A percentile compares a stretch with the other conserved stretches of the same genome.
These are phyloP conservation scores for Mimumesa dahlbomi DNA, from an alignment of 2,888 invertebrate genomes.

Conservation along the genomic window DNA sequence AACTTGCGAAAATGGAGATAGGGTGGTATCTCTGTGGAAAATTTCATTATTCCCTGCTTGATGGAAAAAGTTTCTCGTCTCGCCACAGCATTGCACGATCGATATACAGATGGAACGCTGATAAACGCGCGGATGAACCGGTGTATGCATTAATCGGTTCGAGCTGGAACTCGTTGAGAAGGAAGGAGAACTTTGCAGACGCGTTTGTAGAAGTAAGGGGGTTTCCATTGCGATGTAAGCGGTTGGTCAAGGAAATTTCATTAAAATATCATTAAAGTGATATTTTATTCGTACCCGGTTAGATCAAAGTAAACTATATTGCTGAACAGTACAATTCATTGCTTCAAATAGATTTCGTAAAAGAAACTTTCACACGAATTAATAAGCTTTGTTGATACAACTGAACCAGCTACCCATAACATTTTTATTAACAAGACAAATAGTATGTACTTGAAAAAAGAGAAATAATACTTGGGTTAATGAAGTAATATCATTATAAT, in stretches of 20 bases:
- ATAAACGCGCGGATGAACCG: slow-evolving; percentile 43
- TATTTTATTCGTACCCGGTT: too few species aligned
- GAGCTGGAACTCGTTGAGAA: slow-evolving; percentile 25
- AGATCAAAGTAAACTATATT: too few species aligned
- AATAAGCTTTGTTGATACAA: too few species aligned
- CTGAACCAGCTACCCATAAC: too few species aligned
- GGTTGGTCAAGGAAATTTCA: slow-evolving; percentile 6
- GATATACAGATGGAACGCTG: slow-evolving; percentile 53
- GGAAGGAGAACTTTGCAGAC: slow-evolving; percentile 19
- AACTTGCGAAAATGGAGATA: slow-evolving; percentile 5
- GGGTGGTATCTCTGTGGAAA: slow-evolving; percentile 37
- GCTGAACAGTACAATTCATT: too few species aligned
- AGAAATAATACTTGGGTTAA: too few species aligned
- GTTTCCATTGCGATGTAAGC: neutral
- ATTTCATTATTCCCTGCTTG: slow-evolving; percentile 58
- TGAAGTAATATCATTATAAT: too few species aligned
- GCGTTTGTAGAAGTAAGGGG: slow-evolving; percentile 33
- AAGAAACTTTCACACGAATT: too few species aligned
- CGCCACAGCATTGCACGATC: slow-evolving; percentile 34
- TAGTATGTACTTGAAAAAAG: too few species aligned
- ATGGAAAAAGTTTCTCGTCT: slow-evolving; percentile 59
- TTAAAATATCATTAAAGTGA: neutral
- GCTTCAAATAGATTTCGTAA: too few species aligned
- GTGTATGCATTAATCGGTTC: slow-evolving; percentile 42
- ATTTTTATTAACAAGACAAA: too few species aligned